These are phyloP conservation scores for Gortyna flavago DNA, from an alignment of 2,888 invertebrate genomes.

Conservation along the genomic window DNA sequence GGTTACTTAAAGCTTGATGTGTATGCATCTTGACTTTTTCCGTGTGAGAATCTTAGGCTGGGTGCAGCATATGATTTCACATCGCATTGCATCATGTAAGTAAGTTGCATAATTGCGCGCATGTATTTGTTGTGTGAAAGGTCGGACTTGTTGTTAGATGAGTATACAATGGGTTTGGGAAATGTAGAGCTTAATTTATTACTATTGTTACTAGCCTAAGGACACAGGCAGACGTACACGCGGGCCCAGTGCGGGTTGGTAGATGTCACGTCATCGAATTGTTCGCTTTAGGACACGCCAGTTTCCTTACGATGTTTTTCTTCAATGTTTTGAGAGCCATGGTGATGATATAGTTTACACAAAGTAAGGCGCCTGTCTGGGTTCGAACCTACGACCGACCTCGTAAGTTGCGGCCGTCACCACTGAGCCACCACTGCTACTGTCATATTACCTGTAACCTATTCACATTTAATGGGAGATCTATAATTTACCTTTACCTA, in stretches of 20 bases:
- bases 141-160: neutral
- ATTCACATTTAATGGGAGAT: neutral
- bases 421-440: neutral
- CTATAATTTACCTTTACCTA: neutral
- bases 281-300: neutral
- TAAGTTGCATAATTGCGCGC: constrained; percentile 39
- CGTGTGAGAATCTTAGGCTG: constrained; percentile 14
- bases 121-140: constrained; percentile 40
- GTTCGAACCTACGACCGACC: too few relatives aligned
- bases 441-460: neutral
- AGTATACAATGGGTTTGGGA: constrained; percentile 7
- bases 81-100: constrained; percentile 32
- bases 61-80: constrained; percentile 51
- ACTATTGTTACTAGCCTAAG: neutral
- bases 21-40: constrained; percentile 26
- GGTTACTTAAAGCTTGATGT: neutral
- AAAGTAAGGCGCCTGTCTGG: neutral
- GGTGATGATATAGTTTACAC: neutral
- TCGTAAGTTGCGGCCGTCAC: neutral
- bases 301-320: neutral
- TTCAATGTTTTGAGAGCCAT: neutral
- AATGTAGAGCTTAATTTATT: neutral
- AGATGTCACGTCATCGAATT: neutral
- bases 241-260: neutral
- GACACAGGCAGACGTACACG: neutral